Conservation (phyloP, 2,888 invertebrate species). For the Polydrusus cervinus region DNA sequence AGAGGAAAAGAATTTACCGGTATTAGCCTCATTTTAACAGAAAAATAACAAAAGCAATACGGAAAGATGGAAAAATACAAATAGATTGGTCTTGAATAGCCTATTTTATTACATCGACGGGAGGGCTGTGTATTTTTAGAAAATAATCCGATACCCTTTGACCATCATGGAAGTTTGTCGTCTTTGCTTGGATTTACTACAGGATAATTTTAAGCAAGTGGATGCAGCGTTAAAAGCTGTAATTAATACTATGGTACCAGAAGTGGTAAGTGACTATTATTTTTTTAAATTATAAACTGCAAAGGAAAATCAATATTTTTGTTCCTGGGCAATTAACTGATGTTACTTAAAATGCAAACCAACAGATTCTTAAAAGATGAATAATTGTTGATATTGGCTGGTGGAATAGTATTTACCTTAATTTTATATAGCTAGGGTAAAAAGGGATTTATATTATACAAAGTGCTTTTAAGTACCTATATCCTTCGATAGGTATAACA, state of each 20-base stretch:
- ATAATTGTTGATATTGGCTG: too few relatives aligned
- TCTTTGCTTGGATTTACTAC: constrained; percentile 32
- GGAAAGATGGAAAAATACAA: constrained; percentile 11
- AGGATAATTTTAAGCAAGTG: constrained; percentile 22
- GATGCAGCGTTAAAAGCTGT: constrained; percentile 26
- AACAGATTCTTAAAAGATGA: too few relatives aligned
- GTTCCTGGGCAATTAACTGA: not conserved
- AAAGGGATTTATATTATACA: too few relatives aligned
- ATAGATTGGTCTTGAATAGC: not conserved
- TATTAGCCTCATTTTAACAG: not conserved
- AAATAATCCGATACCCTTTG: not conserved
- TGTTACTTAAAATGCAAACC: too few relatives aligned
- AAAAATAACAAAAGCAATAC: not conserved
- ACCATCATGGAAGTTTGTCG: constrained; percentile 43
- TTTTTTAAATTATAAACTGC: not conserved
- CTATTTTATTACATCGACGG: not conserved
- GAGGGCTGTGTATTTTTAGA: not conserved
- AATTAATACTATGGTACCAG: constrained; percentile 32
- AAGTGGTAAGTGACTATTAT: constrained; percentile 27
- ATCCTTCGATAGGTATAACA: too few relatives aligned
- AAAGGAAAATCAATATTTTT: constrained; percentile 2
- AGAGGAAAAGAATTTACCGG: constrained; percentile 6
- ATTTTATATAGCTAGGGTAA: too few relatives aligned
- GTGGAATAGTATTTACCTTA: too few relatives aligned
- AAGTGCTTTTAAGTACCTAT: too few relatives aligned